Evolutionary conservation across 1,140 invertebrate species (phyloP), one percentile per base, ranked within the genome.

Genomic region (Argopecten irradians): DNA sequence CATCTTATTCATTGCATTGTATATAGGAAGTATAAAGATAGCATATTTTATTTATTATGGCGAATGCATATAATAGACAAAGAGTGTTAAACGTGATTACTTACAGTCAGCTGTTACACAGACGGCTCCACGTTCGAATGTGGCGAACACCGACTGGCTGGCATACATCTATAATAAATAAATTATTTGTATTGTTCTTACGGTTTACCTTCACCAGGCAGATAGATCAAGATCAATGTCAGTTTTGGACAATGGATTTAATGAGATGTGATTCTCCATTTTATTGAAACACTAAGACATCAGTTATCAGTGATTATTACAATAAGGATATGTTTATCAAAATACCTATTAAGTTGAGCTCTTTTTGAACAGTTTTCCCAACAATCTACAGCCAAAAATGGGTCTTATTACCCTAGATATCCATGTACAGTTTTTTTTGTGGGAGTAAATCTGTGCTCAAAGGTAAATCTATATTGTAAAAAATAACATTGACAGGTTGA

Each of bases 21-120:
- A 14, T 55, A 55, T 55, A 14, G 13, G 46, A 55, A 14, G n/a
- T 55, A 55, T 55, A 14, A 14, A 14, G 13, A 55, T 55, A 55
- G 13, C 13, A n/a, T 14, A 55, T 55, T 55, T 55, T 55, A 55
- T 14, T 14, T 34, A 22, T 33, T 84, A 19, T 28, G 34, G 34
- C 34, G 7, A 34, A 84, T 84, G 83, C 34, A 7, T n/a, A 55
- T 14, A 14, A 55, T 55, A 14, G 13, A 14, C n/a, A 33, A 82
- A 19, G 19, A 8, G 33, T 33, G 19, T 82, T 14, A 0, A 46
- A 11, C 22, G 46, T 13, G 14, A 34, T 1, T 34, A 92, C 92
- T 91, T 91, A 93, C 92, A 93, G 71, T 93, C 92, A 33, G 92
- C 92, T 11, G 91, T 93, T 0, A 93, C 91, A 84, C 92, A 93